Base-by-base conservation (phyloP, 92 coral and sea anemone genomes). In the Phymanthus crucifer region DNA sequence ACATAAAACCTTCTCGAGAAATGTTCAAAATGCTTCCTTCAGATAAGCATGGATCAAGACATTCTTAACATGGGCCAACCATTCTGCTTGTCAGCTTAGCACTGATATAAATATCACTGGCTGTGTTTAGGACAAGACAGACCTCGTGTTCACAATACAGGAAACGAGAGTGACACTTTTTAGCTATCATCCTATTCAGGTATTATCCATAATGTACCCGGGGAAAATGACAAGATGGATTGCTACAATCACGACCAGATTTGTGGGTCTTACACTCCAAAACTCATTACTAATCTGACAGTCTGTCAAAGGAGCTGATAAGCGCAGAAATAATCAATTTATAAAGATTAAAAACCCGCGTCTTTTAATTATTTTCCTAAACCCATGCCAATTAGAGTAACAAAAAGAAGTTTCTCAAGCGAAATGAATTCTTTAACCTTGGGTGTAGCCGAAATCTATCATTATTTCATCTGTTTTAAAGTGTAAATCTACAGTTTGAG, bases 91-190 rank as follows among this genome's bases (percentile, higher is more conserved):
- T 46, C 78, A 74, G 66, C 66, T 74, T 74, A 23, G 38, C 7
- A 36, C 12, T 48, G 78, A 74, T 36, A 77, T 64, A 38, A 77
- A 61, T 61, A 61, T 61, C 34, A 61, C 68, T 61, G 35, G 68
- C 72, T 61, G 45, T 77, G 81, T 77, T 77, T 34, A 50, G 56
- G 81, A 46, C 72, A 72, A 45, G 72, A 58, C 81, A 45, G 72
- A 58, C 81, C 81, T 77, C 81, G 81, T 77, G 81, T 61, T 37
- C 26, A 40, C 14, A 27, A 26, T 27, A 64, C 81, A 77, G 81
- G 81, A 77, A 77, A 33, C 81, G 65, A 24, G 68, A 36, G 34
- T 77, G 81, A 54, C 81, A 77, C 46, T 36, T 77, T n/a, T 77
- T 77, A 34, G 40, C 21, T 37, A 77, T 61, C 68, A 26, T 71